Evolutionary conservation across 1,140 invertebrate species (phyloP), one percentile per base, ranked within the genome.

Genomic region (Lepidotrigona ventralis): DNA sequence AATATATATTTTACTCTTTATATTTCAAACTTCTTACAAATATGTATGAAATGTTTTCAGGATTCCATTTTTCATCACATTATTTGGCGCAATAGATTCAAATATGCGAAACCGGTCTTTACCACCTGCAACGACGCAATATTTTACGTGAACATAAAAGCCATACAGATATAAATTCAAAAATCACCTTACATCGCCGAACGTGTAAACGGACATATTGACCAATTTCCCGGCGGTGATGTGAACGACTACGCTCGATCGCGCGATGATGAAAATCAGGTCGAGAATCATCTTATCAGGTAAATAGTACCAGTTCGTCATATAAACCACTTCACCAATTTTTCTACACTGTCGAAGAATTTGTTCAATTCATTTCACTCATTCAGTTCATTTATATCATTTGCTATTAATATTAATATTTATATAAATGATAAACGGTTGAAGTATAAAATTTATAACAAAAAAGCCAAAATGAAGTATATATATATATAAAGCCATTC

Each of bases 281-380:
- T 78, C 80, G 8, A 87, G 81, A 14, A 85, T 85, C 17, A 56
- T 84, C 46, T 79, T 89, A 26, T 63, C 21, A 5, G 83, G 87
- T 84, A 92, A 85, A 9, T 81, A 1, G 33, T 92, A 88, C 91
- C 91, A 91, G 3, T 91, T 69, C 46, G 86, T 90, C 85, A 86
- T 88, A 54, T 91, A 88, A 14, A 89, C 83, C 1, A 78, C 79
- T 23, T 89, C 86, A 33, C 90, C 91, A 54, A 92, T 69, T 85
- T 80, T 73, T 26, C 58, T 79, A 68, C 90, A 90, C 91, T 92
- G 58, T 87, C 56, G 72, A 68, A n/a, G 12, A 81, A 86, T 85
- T 69, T n/a, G 11, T 60, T 60, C 23, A 12, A 60, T n/a, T n/a
- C 39, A 46, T 9, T 46, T 46, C 39, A 46, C 39, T 33, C 33